Evolutionary conservation across 92 coral and sea anemone genomes (phyloP), one percentile per base, ranked within the genome.

Genomic region (Chrysogorgia sp.): DNA sequence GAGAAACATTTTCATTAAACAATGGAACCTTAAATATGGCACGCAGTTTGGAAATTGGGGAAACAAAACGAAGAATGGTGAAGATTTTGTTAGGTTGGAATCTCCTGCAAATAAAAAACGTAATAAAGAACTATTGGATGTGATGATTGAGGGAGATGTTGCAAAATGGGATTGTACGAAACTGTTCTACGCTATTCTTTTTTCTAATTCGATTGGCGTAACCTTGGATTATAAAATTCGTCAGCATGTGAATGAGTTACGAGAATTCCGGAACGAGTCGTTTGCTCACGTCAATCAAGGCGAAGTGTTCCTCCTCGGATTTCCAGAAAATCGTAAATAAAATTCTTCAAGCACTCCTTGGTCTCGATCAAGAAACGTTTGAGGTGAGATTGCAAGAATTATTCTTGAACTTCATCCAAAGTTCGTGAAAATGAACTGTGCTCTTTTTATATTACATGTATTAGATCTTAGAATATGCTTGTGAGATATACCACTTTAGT

Each of bases 181-280:
- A 40, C 56, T 88, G 60, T 82, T 76, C 45, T 84, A 84, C 76
- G 82, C 68, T 5, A 76, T 84, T 25, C 81, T 88, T 14, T 86
- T 59, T 40, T 80, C 92, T 12, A 31, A 43, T 7, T 80, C 84
- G 31, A 63, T 88, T 3, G 92, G 92, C 0, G 29, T 26, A 2
- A 50, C 50, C 31, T 43, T 53, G 58, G 48, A 71, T 71, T 0
- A 24, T 7, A 40, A 19, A 1, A 24, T 53, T 29, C 78, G 78
- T 32, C 10, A 31, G 10, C 78, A 71, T 25, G 63, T 71, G 5
- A 34, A 71, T 58, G 34, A 37, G n/a, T 71, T 71, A 55, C 78
- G 78, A 55, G 49, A 4, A 33, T 71, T 71, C 34, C 56, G 78
- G 21, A 71, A 71, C 34, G 47, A 52, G 50, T 71, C 78, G n/a